phyloP scores from a whole-genome alignment of 2,888 invertebrate genomes.

The Himalopsyche kuldschensis region DNA sequence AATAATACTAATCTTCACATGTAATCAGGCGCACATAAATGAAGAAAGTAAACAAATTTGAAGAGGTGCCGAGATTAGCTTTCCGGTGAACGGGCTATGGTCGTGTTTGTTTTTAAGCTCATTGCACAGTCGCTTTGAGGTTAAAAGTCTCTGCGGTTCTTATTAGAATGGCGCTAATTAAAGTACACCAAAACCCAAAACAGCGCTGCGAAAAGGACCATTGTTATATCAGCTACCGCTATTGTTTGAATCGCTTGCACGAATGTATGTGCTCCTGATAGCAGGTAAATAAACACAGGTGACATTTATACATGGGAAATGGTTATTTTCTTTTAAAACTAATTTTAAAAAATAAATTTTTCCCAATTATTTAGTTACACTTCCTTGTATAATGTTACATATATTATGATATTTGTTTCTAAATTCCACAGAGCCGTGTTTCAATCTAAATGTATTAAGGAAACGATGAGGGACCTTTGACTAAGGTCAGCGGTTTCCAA shows the following conservation, averaged over 20 bases:
- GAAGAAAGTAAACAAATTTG: not conserved
- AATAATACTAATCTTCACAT: not conserved
- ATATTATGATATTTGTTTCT: no score
- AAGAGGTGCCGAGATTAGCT: not conserved
- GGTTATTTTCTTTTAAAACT: not conserved
- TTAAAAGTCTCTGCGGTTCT: not conserved
- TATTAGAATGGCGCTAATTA: not conserved
- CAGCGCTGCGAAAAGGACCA: not conserved
- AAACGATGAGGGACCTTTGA: no score
- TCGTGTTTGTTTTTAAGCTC: conserved; percentile 10
- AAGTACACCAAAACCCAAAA: not conserved
- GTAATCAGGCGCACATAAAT: not conserved
- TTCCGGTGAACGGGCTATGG: not conserved
- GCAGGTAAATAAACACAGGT: not conserved
- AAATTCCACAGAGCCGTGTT: no score
- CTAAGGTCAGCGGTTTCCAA: no score
- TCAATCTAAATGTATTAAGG: no score
- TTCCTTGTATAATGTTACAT: no score
- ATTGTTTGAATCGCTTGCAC: conserved; percentile 6
- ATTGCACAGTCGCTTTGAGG: conserved; percentile 4
- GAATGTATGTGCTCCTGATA: not conserved
- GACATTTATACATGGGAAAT: not conserved
- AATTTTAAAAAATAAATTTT: no score
- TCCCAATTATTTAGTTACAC: no score
- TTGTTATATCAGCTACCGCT: conserved; percentile 17